Base-by-base conservation (phyloP, 2,888 invertebrate species). In the Parnassius mnemosyne region DNA sequence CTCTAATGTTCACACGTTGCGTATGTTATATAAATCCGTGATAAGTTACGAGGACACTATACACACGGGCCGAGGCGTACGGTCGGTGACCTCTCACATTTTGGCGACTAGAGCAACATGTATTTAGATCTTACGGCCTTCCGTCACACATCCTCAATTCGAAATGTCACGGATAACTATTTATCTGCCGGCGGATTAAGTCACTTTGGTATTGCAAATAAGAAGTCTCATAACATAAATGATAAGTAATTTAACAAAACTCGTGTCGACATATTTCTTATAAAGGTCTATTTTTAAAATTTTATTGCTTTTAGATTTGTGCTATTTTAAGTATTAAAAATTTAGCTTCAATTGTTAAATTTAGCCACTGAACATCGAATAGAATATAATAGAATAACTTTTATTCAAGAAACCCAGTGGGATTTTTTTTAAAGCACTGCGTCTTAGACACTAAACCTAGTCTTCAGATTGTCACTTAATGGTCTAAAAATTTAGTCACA, bases 31-130 rank as follows among this genome's bases (percentile, higher is more conserved):
- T 78, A 79, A 80, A 73, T 69, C 66, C 52, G 59, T 64, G 72
- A 68, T 71, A 68, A 71, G 74, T 78, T 77, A 78, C 75, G 78
- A 75, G 72, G 74, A 77, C 74, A 67, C 66, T 61, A 66, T 69
- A 68, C 70, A 73, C 71, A 68, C 68, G 66, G 64, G 61, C 53
- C 56, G 57, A 53, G 67, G 69, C 68, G 60, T 53, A 68, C 76
- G 85, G 83, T 84, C 84, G 75, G 65, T 64, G 80, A 85, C 79
- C 85, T 77, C 69, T 79, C 67, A 72, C 75, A 76, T 76, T 83
- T 81, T 81, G 71, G 75, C 71, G 69, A 73, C 70, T 70, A 63
- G 65, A 64, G 68, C 60, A 62, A 58, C 62, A 41, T 63, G 61
- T 65, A 53, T 74, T 77, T 77, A 75, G 61, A 68, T 64, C 61